Base-by-base conservation (phyloP, 1,140 invertebrate species). In the Atopsyche davidsoni region DNA sequence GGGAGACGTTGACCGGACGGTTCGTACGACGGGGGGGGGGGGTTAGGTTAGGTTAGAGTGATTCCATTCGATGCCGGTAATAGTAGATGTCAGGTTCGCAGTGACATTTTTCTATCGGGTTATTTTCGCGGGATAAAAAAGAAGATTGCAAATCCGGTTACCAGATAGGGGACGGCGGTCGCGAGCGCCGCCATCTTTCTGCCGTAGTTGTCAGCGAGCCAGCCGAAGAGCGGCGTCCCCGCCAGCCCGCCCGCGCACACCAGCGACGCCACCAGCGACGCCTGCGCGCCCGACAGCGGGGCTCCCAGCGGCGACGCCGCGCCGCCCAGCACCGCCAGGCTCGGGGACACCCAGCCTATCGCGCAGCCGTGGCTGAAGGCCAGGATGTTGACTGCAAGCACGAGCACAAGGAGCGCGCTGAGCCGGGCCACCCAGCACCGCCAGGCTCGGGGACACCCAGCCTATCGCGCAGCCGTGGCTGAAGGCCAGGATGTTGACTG, bases 181-280 rank as follows among this genome's bases (percentile, higher is more conserved):
- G 66, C 13, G 19, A 74, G 59, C 4, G 70, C 62, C 14, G 47
- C 42, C 6, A 60, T 65, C 48, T 74, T 76, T 49, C 75, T 59
- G 2, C 74, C 74, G 18, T 72, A 58, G 10, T 58, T 63, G 36
- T 75, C 66, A 6, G 67, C 36, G 0, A 64, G 34, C 13, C 62
- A 44, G 10, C 69, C 68, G 19, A 69, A 64, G 0, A 62, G 38
- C 13, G 70, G 16, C 39, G 66, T 64, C 6, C 67, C 62, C 24
- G 59, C 44, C 3, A 69, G 6, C 32, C 57, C 58, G 1, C 67
- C 67, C 22, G 68, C 4, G 2, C 66, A 64, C n/a, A 65, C 13
- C 40, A 67, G 58, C 1, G 67, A 69, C 3, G 63, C 66, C 36
- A 72, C 59, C 62, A 63, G 67, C 16, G 67, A 69, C 2, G 60